A percentile compares a stretch with the other conserved stretches of the same genome.
These are phyloP conservation scores for Cheilosia grossa DNA, from an alignment of 2,888 invertebrate species.

Conservation along the genomic window DNA sequence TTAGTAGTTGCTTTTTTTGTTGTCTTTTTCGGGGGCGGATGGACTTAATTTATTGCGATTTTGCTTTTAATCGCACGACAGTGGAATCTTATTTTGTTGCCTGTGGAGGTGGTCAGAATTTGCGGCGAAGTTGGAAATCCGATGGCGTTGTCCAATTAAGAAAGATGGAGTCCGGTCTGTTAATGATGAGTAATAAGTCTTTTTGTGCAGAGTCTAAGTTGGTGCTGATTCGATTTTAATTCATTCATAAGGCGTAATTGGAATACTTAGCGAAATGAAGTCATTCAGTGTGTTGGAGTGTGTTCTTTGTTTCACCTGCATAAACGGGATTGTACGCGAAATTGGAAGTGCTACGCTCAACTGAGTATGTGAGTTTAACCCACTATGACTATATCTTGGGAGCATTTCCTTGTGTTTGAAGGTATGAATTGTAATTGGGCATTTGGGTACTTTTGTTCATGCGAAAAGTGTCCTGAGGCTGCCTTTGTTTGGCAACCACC, in stretches of 20 bases:
- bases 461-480: no score
- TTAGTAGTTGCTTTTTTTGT: no score
- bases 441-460: no score
- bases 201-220: constrained; percentile 7
- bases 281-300: constrained; percentile 13
- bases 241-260: constrained; percentile 22
- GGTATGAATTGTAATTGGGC: no score
- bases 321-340: not conserved
- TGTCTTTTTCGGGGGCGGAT: constrained; percentile 30
- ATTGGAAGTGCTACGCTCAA: not conserved
- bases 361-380: no score
- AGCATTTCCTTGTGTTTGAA: no score
- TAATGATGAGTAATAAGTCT: constrained; percentile 26
- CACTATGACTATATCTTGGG: no score
- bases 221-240: constrained; percentile 50
- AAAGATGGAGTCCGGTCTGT: constrained; percentile 40
- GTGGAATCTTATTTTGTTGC: constrained; percentile 6
- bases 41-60: constrained; percentile 59
- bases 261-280: constrained; percentile 29
- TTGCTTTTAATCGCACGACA: constrained; percentile 48
- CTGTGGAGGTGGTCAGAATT: constrained; percentile 55
- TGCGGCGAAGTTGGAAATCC: constrained; percentile 25
- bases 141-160: constrained; percentile 63
- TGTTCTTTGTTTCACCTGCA: not conserved
- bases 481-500: no score